Evolutionary conservation across 1,140 invertebrate species (phyloP), one percentile per base, ranked within the genome.

Genomic region (Vollenhovia emeryi): DNA sequence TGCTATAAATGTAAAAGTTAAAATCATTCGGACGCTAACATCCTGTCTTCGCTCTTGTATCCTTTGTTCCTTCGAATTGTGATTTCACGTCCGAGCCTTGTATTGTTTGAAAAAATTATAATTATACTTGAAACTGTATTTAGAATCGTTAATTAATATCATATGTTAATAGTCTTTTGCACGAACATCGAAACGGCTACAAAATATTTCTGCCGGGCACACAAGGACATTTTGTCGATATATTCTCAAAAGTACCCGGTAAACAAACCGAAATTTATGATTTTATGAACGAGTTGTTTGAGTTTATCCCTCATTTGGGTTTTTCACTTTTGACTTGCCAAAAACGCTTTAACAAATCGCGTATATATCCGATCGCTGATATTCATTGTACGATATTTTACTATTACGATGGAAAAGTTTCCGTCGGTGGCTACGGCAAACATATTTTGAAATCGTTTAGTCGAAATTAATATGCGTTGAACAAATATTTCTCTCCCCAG

Each of bases 381-480:
- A 73, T 73, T 82, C 36, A 33, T 68, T n/a, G 50, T 80, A 43
- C 24, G 40, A 80, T 80, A 82, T 73, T 71, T 57, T 33, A 66
- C n/a, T 33, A 50, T 82, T 73, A 82, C 45, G 33, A 68, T 45
- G 78, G 15, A 6, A 40, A 45, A 45, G 27, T 64, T 50, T 3
- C 15, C 30, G 13, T 64, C 59, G 59, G 57, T 71, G 15, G 36
- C n/a, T 40, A 45, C 30, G n/a, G 66, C 36, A 71, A 82, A 82
- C 27, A 82, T 73, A 82, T 82, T 82, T 82, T 33, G 36, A 82
- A 82, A 71, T 57, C 36, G 78, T 82, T 82, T 82, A 71, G 64
- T 52, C n/a, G 27, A 59, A 82, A 73, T 82, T 82, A 71, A 82
- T 82, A 71, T 82, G 66, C 66, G 15, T 82, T 33, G 78, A 73